Conservation (phyloP, 1,140 invertebrate genomes). For the Ceratina australensis region DNA sequence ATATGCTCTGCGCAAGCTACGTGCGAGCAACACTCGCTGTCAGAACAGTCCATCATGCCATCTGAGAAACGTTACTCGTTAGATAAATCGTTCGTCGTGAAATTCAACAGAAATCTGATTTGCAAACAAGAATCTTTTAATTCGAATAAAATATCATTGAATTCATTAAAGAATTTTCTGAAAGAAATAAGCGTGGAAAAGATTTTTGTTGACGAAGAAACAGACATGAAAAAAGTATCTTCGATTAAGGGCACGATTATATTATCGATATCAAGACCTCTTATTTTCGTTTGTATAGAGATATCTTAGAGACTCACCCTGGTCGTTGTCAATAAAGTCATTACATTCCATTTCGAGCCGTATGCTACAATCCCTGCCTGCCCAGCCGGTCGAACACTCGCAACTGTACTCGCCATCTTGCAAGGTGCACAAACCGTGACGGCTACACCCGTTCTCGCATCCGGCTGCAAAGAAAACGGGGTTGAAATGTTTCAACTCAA, state of each 20-base stretch:
- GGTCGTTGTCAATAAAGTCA: conserved; percentile 97
- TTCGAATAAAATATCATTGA: too few species aligned
- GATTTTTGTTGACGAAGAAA: too few species aligned
- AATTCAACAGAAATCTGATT: background rate
- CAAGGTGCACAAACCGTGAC: conserved; percentile 92
- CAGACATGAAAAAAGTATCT: too few species aligned
- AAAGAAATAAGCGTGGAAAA: background rate
- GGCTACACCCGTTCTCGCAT: conserved; percentile 95
- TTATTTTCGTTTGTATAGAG: background rate
- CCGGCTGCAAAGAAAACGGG: conserved; percentile 85
- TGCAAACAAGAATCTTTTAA: background rate
- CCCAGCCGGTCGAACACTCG: conserved; percentile 94
- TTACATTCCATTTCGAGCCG: conserved; percentile 94
- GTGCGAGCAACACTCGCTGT: conserved; percentile 96
- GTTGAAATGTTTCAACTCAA: conserved; percentile 12
- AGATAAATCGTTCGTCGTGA: background rate
- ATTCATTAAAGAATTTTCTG: too few species aligned
- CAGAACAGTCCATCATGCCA: conserved; percentile 98
- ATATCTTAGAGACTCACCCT: conserved; percentile 83
- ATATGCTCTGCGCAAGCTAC: conserved; percentile 91
- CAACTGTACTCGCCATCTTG: conserved; percentile 94
- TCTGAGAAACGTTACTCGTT: conserved; percentile 83
- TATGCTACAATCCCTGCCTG: conserved; percentile 94
- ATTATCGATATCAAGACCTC: too few species aligned
- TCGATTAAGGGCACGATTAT: too few species aligned